Percentiles rank a stretch among this genome's conserved stretches.
phyloP scores from a whole-genome alignment of 2,888 invertebrate genomes.

The Lasiommata megera region DNA sequence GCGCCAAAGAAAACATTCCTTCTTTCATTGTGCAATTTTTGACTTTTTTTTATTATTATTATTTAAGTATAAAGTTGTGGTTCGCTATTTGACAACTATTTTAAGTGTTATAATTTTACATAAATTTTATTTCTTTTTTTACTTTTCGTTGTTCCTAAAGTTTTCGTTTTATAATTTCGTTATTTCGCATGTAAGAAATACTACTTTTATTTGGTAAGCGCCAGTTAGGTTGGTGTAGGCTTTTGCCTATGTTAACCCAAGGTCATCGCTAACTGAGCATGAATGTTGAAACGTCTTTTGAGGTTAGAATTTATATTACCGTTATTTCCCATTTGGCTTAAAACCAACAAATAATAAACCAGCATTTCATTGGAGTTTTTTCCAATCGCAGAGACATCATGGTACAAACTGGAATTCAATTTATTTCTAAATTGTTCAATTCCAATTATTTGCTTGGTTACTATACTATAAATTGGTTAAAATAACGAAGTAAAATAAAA shows the following conservation, averaged over 20 bases:
- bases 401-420: too few relatives aligned
- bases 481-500: too few relatives aligned
- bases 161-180: conserved; percentile 34
- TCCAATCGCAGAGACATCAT: too few relatives aligned
- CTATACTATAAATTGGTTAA: too few relatives aligned
- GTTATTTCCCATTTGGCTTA: too few relatives aligned
- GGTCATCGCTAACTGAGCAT: too few relatives aligned
- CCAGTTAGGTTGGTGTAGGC: not conserved
- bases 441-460: too few relatives aligned
- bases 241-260: not conserved
- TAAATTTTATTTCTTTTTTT: conserved; percentile 38
- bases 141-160: conserved; percentile 41
- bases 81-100: conserved; percentile 38
- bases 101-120: conserved; percentile 48
- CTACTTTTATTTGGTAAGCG: conserved; percentile 37
- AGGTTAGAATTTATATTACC: too few relatives aligned
- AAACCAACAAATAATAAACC: too few relatives aligned
- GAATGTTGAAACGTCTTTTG: too few relatives aligned
- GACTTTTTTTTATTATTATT: conserved; percentile 42
- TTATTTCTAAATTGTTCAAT: too few relatives aligned
- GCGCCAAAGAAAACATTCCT: conserved; percentile 72
- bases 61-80: conserved; percentile 45
- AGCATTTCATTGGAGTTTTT: too few relatives aligned
- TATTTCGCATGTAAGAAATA: conserved; percentile 61
- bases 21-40: conserved; percentile 64